Conservation (phyloP, 2,113 vertebrate species). For the Cinclus mexicanus region DNA sequence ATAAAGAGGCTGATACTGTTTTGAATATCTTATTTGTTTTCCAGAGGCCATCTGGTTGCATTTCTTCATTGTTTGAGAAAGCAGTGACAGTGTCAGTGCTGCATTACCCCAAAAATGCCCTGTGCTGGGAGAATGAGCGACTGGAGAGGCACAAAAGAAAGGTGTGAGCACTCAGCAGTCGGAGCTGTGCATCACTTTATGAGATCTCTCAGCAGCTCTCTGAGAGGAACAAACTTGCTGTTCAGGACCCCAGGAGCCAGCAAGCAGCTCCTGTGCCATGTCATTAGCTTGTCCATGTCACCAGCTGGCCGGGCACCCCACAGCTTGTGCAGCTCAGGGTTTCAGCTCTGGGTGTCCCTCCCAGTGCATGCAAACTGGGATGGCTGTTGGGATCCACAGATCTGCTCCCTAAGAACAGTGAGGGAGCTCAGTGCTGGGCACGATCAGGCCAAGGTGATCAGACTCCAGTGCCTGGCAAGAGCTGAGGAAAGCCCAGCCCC, state of each 20-base stretch:
- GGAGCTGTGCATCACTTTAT: fast-evolving
- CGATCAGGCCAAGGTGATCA: neutral
- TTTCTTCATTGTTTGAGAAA: neutral
- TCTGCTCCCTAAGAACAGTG: neutral
- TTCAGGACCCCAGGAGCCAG: neutral
- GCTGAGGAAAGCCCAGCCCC: neutral
- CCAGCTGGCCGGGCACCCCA: fast-evolving
- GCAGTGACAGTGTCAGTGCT: neutral
- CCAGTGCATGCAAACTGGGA: neutral
- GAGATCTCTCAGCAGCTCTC: neutral
- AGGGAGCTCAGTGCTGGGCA: neutral
- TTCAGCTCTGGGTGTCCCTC: neutral
- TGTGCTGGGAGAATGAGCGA: neutral
- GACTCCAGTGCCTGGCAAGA: neutral
- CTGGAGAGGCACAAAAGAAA: neutral
- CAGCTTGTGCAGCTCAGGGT: neutral
- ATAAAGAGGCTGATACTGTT: neutral
- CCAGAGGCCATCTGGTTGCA: neutral
- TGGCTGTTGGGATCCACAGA: neutral
- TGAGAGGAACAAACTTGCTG: fast-evolving
- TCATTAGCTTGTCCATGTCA: neutral
- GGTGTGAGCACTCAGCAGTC: fast-evolving
- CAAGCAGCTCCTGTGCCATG: neutral
- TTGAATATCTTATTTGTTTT: slow-evolving; percentile 23
- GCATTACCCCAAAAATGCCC: neutral